Conservation (phyloP, 1,140 invertebrate genomes). For the Orius insidiosus region DNA sequence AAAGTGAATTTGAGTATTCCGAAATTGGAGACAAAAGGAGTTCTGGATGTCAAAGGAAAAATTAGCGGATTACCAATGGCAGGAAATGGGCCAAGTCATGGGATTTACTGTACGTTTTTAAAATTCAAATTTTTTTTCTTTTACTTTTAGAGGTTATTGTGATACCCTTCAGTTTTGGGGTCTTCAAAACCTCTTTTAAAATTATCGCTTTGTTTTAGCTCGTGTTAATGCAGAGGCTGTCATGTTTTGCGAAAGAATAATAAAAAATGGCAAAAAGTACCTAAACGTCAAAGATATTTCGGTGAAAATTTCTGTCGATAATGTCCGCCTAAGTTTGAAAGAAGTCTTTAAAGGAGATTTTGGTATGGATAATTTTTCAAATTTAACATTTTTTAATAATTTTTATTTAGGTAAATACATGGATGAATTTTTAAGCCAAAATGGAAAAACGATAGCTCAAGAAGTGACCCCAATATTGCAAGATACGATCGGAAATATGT, state of each 20-base stretch:
- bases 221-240: constrained; percentile 40
- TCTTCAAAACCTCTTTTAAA: too few species aligned
- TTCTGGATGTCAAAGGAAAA: constrained; percentile 37
- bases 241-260: constrained; percentile 35
- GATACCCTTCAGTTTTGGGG: too few species aligned
- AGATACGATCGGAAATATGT: constrained; percentile 29
- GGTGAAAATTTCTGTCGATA: constrained; percentile 19
- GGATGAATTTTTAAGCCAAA: constrained; percentile 39
- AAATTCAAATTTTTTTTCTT: not conserved
- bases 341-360: constrained; percentile 22
- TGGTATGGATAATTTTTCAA: too few species aligned
- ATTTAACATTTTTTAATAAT: not conserved
- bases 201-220: too few species aligned
- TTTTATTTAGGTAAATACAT: constrained; percentile 31
- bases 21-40: constrained; percentile 30
- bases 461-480: constrained; percentile 31
- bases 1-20: constrained; percentile 35
- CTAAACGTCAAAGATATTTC: constrained; percentile 39
- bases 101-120: constrained; percentile 36
- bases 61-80: constrained; percentile 42
- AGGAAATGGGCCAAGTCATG: constrained; percentile 33
- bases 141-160: too few species aligned
- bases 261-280: constrained; percentile 29
- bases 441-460: constrained; percentile 32
- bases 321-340: constrained; percentile 21